A percentile compares a stretch with the other conserved stretches of the same genome.
Evolutionary conservation across 2,797 vertebrate genomes (phyloP).

Genomic region (Halcyon chelicuti): DNA sequence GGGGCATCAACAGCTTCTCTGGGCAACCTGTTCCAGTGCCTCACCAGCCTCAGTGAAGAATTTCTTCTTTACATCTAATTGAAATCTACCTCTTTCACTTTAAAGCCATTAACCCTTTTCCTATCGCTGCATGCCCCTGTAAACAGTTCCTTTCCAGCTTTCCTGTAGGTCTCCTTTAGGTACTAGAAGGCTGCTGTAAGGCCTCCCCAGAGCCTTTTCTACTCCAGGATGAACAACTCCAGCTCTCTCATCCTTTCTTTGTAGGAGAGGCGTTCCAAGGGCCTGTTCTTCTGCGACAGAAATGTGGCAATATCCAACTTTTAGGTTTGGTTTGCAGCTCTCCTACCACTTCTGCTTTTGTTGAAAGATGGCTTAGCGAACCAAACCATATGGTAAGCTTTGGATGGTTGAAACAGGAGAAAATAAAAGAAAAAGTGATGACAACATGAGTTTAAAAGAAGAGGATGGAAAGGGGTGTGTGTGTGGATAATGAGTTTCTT

Average conservation of each 20-base stretch:
- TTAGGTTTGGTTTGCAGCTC: not conserved
- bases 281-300: not conserved
- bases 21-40: not conserved
- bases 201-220: not conserved
- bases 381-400: not conserved
- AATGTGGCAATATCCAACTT: not conserved
- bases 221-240: not conserved
- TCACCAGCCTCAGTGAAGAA: not conserved
- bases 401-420: conserved; percentile 13
- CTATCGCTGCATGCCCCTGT: too few species aligned
- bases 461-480: not conserved
- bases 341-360: not conserved
- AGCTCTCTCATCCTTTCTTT: not conserved
- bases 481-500: not conserved
- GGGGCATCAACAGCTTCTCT: not conserved
- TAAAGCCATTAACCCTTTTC: not conserved
- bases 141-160: not conserved
- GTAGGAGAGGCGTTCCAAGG: not conserved
- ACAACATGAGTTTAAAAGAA: not conserved
- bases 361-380: not conserved
- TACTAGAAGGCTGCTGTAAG: not conserved
- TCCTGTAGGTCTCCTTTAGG: too few species aligned
- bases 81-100: not conserved
- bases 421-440: conserved; percentile 8
- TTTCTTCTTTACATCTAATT: not conserved